Evolutionary conservation across 2,888 invertebrate species (phyloP), one percentile per base, ranked within the genome.

Genomic region (Anthophora plumipes): DNA sequence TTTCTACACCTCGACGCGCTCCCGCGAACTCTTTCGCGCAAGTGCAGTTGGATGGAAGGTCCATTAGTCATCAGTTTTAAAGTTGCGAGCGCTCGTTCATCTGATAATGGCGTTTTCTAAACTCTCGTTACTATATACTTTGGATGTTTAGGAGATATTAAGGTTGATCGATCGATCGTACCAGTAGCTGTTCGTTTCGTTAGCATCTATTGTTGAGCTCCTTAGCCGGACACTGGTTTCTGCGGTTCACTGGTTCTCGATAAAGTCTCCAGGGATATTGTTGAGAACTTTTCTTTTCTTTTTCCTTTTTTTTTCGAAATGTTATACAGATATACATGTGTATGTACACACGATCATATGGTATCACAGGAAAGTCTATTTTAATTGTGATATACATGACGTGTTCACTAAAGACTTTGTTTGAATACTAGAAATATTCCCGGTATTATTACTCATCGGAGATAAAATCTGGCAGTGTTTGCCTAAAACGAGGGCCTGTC

Each of bases 1-100:
- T 55, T 83, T 81, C 76, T 43, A 76, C 60, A 60, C 48, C 78
- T 72, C 84, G 69, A 78, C 75, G 66, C 59, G 59, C 64, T 31
- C 43, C 41, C 52, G 61, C 70, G 31, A 46, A 31, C 68, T 31
- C 61, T 63, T 54, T 54, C 39, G 1, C n/a, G n/a, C 69, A 37
- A 48, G 63, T 55, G 46, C 55, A 25, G 31, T 31, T 46, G 61
- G 50, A 57, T 46, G 50, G 14, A 41, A 7, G 46, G 63, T 39
- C 59, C 77, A 64, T 79, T 79, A 71, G 70, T 79, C 77, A 71
- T 39, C 41, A 57, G 55, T 48, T 63, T 63, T 50, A 70, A 48
- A 70, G 52, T 25, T 57, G 20, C 20, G 55, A 43, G 41, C 31
- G 55, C 25, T 22, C 54, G 50, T 22, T 52, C 41, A 20, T 41